Percentiles rank a stretch among this genome's conserved stretches.
phyloP scores from a whole-genome alignment of 2,797 vertebrate genomes.

The Aulostomus chinensis region DNA sequence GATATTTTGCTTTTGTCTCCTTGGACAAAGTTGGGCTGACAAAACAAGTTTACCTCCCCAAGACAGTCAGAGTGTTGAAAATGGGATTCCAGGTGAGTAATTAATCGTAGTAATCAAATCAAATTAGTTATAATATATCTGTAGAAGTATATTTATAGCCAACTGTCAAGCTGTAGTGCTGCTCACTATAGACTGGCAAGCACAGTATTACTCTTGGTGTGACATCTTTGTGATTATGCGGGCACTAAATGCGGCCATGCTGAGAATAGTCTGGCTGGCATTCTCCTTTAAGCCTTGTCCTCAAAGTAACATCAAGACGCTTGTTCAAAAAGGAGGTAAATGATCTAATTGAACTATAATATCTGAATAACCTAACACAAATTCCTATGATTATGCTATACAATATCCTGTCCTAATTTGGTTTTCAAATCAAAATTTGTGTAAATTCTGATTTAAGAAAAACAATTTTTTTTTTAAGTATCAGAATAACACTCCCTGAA shows the following conservation, averaged over 20 bases:
- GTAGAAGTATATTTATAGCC: not conserved
- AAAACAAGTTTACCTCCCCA: constrained; percentile 51
- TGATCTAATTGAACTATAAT: no score
- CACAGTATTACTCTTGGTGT: constrained; percentile 20
- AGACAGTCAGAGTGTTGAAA: constrained; percentile 64
- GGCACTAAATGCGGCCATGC: constrained; percentile 73
- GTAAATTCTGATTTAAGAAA: no score
- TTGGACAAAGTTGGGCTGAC: constrained; percentile 68
- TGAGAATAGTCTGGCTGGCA: constrained; percentile 78
- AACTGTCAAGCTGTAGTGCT: not conserved
- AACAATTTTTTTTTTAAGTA: no score
- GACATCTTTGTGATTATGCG: constrained; percentile 59
- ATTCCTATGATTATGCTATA: no score
- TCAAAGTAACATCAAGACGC: constrained; percentile 43
- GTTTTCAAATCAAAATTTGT: no score
- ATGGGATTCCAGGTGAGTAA: constrained; percentile 69
- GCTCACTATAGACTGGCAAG: constrained; percentile 13
- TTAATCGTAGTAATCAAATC: not conserved
- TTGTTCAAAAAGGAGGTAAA: constrained; percentile 40
- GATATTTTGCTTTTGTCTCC: constrained; percentile 74
- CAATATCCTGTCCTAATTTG: no score
- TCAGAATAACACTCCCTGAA: no score
- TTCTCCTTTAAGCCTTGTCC: constrained; percentile 68
- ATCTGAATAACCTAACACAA: no score
- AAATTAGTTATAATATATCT: no score